Evolutionary conservation across 2,797 vertebrate species (phyloP).

Genomic region (Borostomias antarcticus): DNA sequence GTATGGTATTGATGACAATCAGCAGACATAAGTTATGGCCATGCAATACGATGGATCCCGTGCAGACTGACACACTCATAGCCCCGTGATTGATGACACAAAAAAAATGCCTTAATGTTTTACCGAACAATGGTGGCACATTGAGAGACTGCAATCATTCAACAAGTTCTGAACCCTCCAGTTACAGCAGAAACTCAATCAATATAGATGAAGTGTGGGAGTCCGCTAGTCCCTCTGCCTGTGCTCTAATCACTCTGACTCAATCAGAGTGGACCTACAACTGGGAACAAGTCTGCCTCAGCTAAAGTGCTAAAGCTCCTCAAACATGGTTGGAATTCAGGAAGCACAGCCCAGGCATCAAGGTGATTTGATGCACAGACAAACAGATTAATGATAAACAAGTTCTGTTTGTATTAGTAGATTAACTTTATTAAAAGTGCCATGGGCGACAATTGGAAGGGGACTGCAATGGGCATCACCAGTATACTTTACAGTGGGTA

Average conservation of each 20-base stretch:
- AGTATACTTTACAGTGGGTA: not conserved
- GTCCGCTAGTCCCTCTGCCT: not conserved
- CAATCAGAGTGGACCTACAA: not conserved
- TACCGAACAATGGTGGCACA: too few species aligned
- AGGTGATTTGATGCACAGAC: not conserved
- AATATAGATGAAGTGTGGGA: not conserved
- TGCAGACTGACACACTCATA: too few species aligned
- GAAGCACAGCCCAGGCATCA: not conserved
- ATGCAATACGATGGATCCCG: too few species aligned
- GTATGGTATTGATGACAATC: too few species aligned
- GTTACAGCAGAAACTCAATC: not conserved
- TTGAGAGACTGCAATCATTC: not conserved
- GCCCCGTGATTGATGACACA: not conserved
- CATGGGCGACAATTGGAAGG: not conserved
- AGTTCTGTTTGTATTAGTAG: not conserved
- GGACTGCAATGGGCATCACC: not conserved
- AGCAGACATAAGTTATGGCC: too few species aligned
- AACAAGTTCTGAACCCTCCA: not conserved
- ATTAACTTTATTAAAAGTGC: not conserved
- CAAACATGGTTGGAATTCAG: not conserved
- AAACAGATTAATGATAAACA: constrained; percentile 2
- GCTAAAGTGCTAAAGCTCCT: not conserved
- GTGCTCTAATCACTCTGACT: not conserved
- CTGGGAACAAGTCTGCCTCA: not conserved
- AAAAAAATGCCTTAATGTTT: not conserved